A percentile compares a stretch with the other conserved stretches of the same genome.
phyloP scores from a whole-genome alignment of 2,797 vertebrate species.

The Moxostoma hubbsi region DNA sequence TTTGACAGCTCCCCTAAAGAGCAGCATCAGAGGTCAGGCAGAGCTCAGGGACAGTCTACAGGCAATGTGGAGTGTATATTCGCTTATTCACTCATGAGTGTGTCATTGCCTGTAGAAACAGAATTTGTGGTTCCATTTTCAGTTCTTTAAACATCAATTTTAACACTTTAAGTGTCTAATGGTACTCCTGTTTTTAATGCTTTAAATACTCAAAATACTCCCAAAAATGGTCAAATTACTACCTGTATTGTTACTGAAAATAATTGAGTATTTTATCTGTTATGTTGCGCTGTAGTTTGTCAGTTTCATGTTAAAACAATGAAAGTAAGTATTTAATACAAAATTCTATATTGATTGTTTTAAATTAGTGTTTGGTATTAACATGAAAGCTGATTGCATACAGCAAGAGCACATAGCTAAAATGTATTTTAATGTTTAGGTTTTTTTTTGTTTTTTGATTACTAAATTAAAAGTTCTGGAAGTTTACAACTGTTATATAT shows the following conservation, averaged over 20 bases:
- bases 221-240: no score
- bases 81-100: constrained; percentile 18
- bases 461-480: no score
- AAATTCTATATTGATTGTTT: no score
- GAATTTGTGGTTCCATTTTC: constrained; percentile 11
- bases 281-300: neutral
- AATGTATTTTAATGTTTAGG: neutral
- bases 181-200: neutral
- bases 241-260: no score
- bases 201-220: no score
- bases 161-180: neutral
- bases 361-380: no score
- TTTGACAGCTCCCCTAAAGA: constrained; percentile 82
- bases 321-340: neutral
- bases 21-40: constrained; percentile 65
- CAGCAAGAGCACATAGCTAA: no score
- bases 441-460: no score
- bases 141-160: neutral
- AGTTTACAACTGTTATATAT: no score
- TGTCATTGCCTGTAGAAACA: constrained; percentile 28
- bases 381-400: no score
- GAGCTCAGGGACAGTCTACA: constrained; percentile 60
- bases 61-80: constrained; percentile 47
- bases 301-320: neutral
- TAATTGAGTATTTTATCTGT: neutral